phyloP scores from a whole-genome alignment of 2,797 vertebrate genomes.

The Odontamblyopus lacepedii region DNA sequence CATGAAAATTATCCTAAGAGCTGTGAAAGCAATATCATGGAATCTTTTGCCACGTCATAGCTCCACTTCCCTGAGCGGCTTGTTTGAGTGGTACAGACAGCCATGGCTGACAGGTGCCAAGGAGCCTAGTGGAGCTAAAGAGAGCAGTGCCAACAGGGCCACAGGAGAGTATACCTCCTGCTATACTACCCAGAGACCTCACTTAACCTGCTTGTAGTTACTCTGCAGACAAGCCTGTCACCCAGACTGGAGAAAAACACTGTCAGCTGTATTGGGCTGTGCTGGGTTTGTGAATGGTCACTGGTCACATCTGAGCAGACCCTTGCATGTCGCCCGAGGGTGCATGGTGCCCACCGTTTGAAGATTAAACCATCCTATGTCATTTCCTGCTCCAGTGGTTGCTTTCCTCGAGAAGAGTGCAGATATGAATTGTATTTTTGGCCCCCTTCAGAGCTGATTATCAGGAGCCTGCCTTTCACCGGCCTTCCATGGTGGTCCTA shows the following conservation, averaged over 20 bases:
- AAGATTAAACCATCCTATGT: slow-evolving; percentile 95
- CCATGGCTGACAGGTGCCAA: slow-evolving; percentile 88
- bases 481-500: slow-evolving; percentile 96
- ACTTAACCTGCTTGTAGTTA: slow-evolving; percentile 8
- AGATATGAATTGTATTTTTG: slow-evolving; percentile 95
- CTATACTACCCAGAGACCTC: slow-evolving; percentile 40
- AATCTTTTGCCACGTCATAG: slow-evolving; percentile 89
- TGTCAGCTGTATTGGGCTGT: slow-evolving; percentile 15
- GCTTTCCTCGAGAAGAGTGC: slow-evolving; percentile 73
- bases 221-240: slow-evolving; percentile 15
- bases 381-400: slow-evolving; percentile 91
- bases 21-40: slow-evolving; percentile 82
- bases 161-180: slow-evolving; percentile 51
- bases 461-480: slow-evolving; percentile 82
- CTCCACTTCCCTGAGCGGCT: slow-evolving; percentile 76
- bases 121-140: slow-evolving; percentile 82
- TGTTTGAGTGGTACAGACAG: slow-evolving; percentile 88
- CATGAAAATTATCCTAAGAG: slow-evolving; percentile 79
- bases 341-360: slow-evolving; percentile 85
- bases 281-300: slow-evolving; percentile 40
- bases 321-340: slow-evolving; percentile 78
- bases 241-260: slow-evolving; percentile 6
- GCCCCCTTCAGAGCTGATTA: slow-evolving; percentile 85
- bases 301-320: slow-evolving; percentile 75
- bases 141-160: slow-evolving; percentile 60